Conservation (phyloP, 2,113 vertebrate species). For the Eclectus roratus region DNA sequence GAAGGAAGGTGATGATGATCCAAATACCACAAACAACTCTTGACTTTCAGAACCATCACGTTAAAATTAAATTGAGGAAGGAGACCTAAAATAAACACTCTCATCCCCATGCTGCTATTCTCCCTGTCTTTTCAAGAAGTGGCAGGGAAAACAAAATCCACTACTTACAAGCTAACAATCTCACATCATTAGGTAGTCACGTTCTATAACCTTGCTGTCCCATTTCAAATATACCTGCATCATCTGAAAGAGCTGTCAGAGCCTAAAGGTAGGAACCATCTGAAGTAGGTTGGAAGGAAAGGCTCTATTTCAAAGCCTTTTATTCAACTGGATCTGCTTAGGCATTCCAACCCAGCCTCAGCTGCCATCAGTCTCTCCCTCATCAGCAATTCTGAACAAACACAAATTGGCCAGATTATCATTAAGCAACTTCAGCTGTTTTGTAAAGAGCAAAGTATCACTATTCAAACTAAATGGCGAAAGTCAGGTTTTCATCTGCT, state of each 20-base stretch:
- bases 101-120: not conserved
- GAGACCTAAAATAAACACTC: not conserved
- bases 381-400: constrained; percentile 45
- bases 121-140: not conserved
- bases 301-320: not conserved
- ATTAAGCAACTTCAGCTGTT: constrained; percentile 46
- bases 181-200: not conserved
- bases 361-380: constrained; percentile 11
- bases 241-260: not conserved
- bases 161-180: not conserved
- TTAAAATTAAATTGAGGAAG: not conserved
- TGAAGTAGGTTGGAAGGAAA: not conserved
- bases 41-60: not conserved
- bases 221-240: not conserved
- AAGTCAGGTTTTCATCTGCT: not conserved
- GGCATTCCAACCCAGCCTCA: constrained; percentile 17
- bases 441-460: not conserved
- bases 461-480: not conserved
- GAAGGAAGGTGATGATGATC: not conserved
- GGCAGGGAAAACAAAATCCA: not conserved
- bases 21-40: not conserved
- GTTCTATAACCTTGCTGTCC: not conserved
- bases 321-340: constrained; percentile 11
- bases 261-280: not conserved
- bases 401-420: constrained; percentile 29